Evolutionary conservation across 2,113 vertebrate genomes (phyloP).

Genomic region (Crotalus viridis): DNA sequence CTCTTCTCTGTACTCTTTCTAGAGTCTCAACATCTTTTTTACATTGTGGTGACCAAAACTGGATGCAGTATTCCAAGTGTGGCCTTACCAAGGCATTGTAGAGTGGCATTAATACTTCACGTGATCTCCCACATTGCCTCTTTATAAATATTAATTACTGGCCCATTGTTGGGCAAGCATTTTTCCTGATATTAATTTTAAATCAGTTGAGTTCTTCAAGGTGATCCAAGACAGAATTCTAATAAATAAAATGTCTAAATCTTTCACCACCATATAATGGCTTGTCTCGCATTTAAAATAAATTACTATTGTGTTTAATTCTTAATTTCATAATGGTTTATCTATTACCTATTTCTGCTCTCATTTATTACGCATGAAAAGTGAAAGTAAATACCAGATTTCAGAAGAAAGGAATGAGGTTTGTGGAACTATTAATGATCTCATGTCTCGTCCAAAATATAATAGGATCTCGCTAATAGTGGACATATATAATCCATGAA

Average conservation of each 20-base stretch:
- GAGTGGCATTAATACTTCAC: no score
- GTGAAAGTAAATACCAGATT: neutral
- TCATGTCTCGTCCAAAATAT: neutral
- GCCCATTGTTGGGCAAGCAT: neutral
- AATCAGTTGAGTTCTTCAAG: neutral
- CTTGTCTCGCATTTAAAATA: neutral
- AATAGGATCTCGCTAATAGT: neutral
- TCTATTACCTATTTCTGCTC: neutral
- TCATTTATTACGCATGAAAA: neutral
- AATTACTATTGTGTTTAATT: constrained; percentile 2
- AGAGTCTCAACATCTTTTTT: no score
- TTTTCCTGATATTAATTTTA: neutral
- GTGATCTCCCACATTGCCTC: neutral
- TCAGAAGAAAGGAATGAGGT: neutral
- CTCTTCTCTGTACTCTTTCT: no score
- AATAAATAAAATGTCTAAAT: neutral
- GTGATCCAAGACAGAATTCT: neutral
- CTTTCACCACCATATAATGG: constrained; percentile 26
- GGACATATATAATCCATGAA: neutral
- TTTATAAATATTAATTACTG: neutral
- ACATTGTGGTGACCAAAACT: no score
- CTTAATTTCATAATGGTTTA: constrained; percentile 8
- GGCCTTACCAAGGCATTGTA: no score
- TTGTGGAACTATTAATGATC: neutral
- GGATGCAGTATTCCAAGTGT: no score